phyloP scores from a whole-genome alignment of 2,113 vertebrate genomes.

The Illadopsis cleaveri region DNA sequence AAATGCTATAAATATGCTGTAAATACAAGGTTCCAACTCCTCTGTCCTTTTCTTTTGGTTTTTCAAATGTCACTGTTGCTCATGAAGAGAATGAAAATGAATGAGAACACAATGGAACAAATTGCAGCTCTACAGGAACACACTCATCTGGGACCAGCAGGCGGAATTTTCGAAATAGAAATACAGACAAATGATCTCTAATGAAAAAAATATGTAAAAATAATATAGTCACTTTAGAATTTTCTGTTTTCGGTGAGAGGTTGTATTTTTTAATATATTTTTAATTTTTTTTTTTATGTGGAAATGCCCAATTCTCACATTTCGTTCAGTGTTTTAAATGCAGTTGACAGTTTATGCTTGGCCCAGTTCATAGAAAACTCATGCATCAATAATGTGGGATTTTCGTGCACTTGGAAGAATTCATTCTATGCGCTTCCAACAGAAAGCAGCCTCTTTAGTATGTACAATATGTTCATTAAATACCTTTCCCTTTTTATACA shows the following conservation, averaged over 20 bases:
- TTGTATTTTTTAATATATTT: neutral
- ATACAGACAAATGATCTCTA: conserved; percentile 5
- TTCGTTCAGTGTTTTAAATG: neutral
- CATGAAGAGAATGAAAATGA: conserved; percentile 40
- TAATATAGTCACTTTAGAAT: neutral
- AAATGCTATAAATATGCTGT: conserved; percentile 37
- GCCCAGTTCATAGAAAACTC: conserved; percentile 21
- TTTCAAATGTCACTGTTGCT: conserved; percentile 35
- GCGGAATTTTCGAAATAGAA: conserved; percentile 28
- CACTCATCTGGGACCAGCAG: neutral
- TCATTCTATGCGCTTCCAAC: neutral
- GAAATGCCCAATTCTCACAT: neutral
- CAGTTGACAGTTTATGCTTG: conserved; percentile 17
- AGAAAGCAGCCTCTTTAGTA: conserved; percentile 37
- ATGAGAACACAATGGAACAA: conserved; percentile 30
- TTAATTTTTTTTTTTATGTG: neutral
- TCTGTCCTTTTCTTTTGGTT: conserved; percentile 13
- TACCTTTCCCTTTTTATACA: conserved; percentile 58
- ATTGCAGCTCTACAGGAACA: conserved; percentile 1
- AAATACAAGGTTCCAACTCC: conserved; percentile 4
- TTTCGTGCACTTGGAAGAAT: conserved; percentile 49
- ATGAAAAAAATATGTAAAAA: conserved; percentile 6
- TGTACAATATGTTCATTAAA: conserved; percentile 66
- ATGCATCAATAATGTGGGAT: conserved; percentile 46
- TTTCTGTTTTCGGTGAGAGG: neutral